Evolutionary conservation across 2,113 vertebrate species (phyloP).

Genomic region (Ceuthmochares aereus): DNA sequence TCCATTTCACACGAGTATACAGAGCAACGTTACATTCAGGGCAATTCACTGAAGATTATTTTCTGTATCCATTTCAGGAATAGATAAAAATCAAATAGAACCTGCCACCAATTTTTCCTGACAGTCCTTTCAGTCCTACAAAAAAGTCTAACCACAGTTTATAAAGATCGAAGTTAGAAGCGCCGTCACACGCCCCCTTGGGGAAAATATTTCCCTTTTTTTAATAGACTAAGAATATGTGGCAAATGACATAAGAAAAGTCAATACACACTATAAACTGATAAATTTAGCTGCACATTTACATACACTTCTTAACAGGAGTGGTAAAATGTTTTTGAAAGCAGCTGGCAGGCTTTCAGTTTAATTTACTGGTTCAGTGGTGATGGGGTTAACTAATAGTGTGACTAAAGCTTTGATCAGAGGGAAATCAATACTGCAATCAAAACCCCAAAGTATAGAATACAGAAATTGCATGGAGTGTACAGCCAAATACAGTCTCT

Average conservation of each 20-base stretch:
- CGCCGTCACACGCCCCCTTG: background rate
- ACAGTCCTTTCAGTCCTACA: background rate
- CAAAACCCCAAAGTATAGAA: background rate
- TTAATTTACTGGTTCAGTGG: background rate
- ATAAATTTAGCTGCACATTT: background rate
- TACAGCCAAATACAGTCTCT: background rate
- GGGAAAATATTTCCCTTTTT: background rate
- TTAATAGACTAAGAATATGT: background rate
- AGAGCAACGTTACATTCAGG: background rate
- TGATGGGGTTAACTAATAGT: background rate
- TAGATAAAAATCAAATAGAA: background rate
- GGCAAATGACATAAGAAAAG: background rate
- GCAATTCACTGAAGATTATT: background rate
- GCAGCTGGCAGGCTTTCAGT: background rate
- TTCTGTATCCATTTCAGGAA: background rate
- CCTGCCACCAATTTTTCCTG: background rate
- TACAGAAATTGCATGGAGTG: background rate
- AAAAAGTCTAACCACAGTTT: background rate
- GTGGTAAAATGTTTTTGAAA: background rate
- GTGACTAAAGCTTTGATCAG: background rate
- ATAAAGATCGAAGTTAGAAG: background rate
- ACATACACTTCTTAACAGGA: background rate
- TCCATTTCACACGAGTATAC: background rate
- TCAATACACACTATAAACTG: background rate
- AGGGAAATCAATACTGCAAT: background rate